A percentile compares a stretch with the other conserved stretches of the same genome.
Evolutionary conservation across 2,797 vertebrate genomes (phyloP).

Genomic region (Coreius guichenoti): DNA sequence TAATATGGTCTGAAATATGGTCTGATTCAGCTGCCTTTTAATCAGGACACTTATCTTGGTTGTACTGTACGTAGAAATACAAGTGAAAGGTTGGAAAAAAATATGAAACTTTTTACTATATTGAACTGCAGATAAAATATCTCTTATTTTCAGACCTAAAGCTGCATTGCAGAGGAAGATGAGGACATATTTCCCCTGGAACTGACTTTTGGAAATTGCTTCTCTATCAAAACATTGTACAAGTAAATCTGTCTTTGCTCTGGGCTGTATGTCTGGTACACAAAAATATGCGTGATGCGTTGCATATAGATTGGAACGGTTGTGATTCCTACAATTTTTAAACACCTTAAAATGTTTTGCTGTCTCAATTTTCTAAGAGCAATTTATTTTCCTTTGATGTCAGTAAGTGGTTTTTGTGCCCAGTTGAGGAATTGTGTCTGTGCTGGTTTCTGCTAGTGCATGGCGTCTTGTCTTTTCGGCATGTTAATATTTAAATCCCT

Average conservation of each 20-base stretch:
- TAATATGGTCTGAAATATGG: not conserved
- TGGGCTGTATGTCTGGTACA: conserved; percentile 57
- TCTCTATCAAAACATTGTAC: conserved; percentile 66
- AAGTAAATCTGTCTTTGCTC: conserved; percentile 66
- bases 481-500: conserved; percentile 43
- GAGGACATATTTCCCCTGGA: conserved; percentile 57
- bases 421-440: conserved; percentile 64
- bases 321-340: conserved; percentile 64
- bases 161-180: conserved; percentile 41
- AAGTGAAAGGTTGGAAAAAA: conserved; percentile 26
- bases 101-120: conserved; percentile 40
- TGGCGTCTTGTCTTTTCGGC: conserved; percentile 35
- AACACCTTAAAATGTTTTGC: conserved; percentile 66
- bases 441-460: conserved; percentile 14
- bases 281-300: conserved; percentile 70
- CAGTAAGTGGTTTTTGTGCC: conserved; percentile 68
- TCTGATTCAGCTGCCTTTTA: conserved; percentile 3
- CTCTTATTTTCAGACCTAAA: conserved; percentile 53
- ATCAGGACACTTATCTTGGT: conserved; percentile 16
- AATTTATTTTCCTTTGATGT: conserved; percentile 75
- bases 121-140: conserved; percentile 54
- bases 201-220: conserved; percentile 58
- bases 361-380: conserved; percentile 66
- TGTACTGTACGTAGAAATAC: conserved; percentile 28
- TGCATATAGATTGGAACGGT: conserved; percentile 61